A percentile compares a stretch with the other conserved stretches of the same genome.
phyloP scores from a whole-genome alignment of 2,888 invertebrate species.

The Sphaerolaimus hirsutus region DNA sequence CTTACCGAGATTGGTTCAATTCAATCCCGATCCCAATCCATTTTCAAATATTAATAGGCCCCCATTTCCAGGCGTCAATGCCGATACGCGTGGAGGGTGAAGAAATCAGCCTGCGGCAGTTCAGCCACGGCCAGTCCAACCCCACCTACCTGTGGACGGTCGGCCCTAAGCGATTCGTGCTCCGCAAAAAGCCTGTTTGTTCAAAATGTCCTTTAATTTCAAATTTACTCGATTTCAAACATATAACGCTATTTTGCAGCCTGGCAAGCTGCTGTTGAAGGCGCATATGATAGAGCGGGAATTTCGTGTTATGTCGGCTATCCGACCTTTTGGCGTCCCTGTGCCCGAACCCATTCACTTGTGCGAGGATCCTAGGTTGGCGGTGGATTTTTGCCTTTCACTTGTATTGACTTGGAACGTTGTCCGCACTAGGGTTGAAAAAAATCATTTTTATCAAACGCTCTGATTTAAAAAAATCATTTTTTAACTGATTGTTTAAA shows the following conservation, averaged over 20 bases:
- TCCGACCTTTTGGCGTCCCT: constrained; percentile 25
- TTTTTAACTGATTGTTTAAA: no score
- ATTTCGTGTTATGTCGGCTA: constrained; percentile 27
- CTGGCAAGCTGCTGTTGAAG: constrained; percentile 28
- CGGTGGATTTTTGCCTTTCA: no score
- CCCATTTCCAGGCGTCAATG: not conserved
- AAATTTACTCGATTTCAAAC: not conserved
- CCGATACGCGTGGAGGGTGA: not conserved
- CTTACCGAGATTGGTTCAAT: not conserved
- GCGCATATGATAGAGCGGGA: constrained; percentile 31
- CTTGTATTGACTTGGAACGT: no score
- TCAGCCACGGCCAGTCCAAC: constrained; percentile 30
- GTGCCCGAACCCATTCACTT: constrained; percentile 25
- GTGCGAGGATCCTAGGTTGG: constrained; percentile 22
- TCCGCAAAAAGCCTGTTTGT: constrained; percentile 29
- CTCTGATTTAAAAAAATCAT: no score
- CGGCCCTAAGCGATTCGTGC: constrained; percentile 25
- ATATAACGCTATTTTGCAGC: no score
- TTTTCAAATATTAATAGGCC: not conserved
- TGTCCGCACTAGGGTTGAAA: no score
- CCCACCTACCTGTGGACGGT: constrained; percentile 29
- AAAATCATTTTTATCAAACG: no score
- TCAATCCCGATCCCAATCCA: not conserved
- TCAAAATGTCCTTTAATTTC: not conserved
- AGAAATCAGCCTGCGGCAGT: constrained; percentile 14